These are phyloP conservation scores for Hecatera dysodea DNA, from an alignment of 2,888 invertebrate species.

Conservation along the genomic window DNA sequence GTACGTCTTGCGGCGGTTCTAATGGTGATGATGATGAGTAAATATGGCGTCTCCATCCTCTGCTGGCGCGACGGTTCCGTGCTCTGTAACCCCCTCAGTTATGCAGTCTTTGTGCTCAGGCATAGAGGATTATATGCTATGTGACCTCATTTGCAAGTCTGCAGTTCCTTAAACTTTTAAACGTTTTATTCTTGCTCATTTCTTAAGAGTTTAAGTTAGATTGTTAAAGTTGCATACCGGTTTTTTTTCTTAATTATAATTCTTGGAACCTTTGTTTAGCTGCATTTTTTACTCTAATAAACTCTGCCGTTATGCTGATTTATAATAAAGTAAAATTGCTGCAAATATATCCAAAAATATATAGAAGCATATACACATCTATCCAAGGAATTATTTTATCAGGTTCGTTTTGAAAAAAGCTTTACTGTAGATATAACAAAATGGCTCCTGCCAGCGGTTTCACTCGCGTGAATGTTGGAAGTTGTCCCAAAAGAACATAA, in stretches of 20 bases:
- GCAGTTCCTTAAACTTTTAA: conserved; percentile 13
- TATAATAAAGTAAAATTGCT: too few species aligned
- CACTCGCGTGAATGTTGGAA: too few species aligned
- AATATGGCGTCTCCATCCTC: neutral
- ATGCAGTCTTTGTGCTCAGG: conserved; percentile 26
- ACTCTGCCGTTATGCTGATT: neutral
- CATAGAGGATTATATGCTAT: conserved; percentile 10
- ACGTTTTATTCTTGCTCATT: conserved; percentile 35
- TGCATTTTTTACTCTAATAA: neutral
- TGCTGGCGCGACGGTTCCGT: neutral
- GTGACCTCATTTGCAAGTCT: conserved; percentile 20
- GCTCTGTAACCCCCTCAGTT: neutral
- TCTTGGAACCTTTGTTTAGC: neutral
- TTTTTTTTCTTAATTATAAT: conserved; percentile 2
- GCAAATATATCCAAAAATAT: too few species aligned
- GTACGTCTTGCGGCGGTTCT: too few species aligned
- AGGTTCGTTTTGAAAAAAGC: too few species aligned
- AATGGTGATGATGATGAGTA: too few species aligned
- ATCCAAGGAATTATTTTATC: too few species aligned
- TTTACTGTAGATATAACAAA: too few species aligned
- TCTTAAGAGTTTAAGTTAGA: conserved; percentile 14
- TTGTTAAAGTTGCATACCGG: conserved; percentile 12
- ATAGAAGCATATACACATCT: too few species aligned
- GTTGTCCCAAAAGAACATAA: too few species aligned
- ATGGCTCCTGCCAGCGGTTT: too few species aligned